These are phyloP conservation scores for Drosophila jambulina DNA, from an alignment of 1,140 invertebrate genomes.

Conservation along the genomic window DNA sequence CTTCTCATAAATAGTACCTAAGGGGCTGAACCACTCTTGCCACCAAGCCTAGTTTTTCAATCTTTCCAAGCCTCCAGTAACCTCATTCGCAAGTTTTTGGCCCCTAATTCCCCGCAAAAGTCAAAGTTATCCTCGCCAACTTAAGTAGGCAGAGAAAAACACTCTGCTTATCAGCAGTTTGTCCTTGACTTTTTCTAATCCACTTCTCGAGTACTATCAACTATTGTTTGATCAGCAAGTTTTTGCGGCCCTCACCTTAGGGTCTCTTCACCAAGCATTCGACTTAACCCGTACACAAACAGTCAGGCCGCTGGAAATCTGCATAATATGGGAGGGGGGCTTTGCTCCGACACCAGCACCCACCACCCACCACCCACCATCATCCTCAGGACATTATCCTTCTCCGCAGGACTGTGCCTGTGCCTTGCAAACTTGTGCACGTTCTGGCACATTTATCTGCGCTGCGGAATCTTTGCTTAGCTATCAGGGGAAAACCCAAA, in stretches of 20 bases:
- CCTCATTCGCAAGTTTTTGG: slow-evolving; percentile 5
- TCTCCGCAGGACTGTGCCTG: slow-evolving; percentile 26
- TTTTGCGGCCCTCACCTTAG: slow-evolving; percentile 17
- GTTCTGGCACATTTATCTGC: slow-evolving; percentile 76
- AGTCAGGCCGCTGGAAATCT: slow-evolving; percentile 62
- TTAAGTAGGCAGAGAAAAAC: slow-evolving; percentile 4
- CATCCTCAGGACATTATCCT: slow-evolving; percentile 8
- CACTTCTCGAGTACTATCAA: slow-evolving; percentile 32
- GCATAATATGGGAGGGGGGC: slow-evolving; percentile 52
- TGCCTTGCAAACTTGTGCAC: slow-evolving; percentile 64
- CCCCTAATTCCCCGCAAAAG: slow-evolving; percentile 20
- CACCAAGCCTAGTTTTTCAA: slow-evolving; percentile 3
- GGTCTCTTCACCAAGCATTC: slow-evolving; percentile 16
- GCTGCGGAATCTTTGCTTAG: slow-evolving; percentile 58
- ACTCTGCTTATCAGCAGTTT: slow-evolving; percentile 29
- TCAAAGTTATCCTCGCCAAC: slow-evolving; percentile 5
- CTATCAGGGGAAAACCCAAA: slow-evolving; percentile 47
- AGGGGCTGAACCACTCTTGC: neutral
- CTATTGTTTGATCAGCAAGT: slow-evolving; percentile 50
- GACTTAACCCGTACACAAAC: slow-evolving; percentile 30
- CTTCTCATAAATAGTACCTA: slow-evolving; percentile 6
- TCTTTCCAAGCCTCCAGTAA: slow-evolving; percentile 8
- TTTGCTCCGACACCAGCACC: neutral
- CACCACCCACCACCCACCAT: neutral
- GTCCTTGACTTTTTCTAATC: slow-evolving; percentile 28